A percentile compares a stretch with the other conserved stretches of the same genome.
phyloP scores from a whole-genome alignment of 1,140 invertebrate species.

The Drosophila kohkoa region DNA sequence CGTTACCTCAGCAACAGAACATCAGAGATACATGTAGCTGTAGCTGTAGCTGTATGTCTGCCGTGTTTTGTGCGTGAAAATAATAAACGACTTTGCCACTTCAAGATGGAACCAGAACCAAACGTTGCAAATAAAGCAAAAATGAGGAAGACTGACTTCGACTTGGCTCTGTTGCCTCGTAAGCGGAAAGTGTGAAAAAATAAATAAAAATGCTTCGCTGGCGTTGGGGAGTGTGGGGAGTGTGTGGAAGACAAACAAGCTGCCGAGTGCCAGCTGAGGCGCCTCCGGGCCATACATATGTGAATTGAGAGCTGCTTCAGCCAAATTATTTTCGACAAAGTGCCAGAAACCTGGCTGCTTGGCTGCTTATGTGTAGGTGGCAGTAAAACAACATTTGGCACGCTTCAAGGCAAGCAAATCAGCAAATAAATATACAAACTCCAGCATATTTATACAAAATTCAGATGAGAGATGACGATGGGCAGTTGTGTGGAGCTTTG shows the following conservation, averaged over 20 bases:
- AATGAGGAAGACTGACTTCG: not conserved
- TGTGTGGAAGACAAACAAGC: constrained; percentile 74
- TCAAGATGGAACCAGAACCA: constrained; percentile 33
- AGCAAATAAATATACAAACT: constrained; percentile 70
- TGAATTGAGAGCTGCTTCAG: constrained; percentile 51
- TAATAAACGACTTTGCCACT: constrained; percentile 81
- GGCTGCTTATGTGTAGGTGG: constrained; percentile 17
- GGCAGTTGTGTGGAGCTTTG: not conserved
- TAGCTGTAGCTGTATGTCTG: constrained; percentile 7
- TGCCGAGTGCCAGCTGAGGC: constrained; percentile 34
- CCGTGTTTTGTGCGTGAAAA: constrained; percentile 66
- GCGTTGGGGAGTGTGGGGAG: constrained; percentile 8
- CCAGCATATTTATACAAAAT: constrained; percentile 70
- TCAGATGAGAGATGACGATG: constrained; percentile 24
- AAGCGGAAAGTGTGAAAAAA: constrained; percentile 74
- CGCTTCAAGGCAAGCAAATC: constrained; percentile 73
- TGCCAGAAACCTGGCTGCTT: constrained; percentile 30
- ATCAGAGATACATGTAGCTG: constrained; percentile 12
- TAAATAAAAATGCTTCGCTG: constrained; percentile 70
- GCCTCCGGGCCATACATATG: constrained; percentile 41
- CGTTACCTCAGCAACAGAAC: constrained; percentile 34
- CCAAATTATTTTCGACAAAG: constrained; percentile 77
- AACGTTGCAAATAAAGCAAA: not conserved
- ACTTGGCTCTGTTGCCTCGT: constrained; percentile 36
- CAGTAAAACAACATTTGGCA: constrained; percentile 73